Conservation (phyloP, 2,888 invertebrate genomes). For the Pristionchus japonicus region DNA sequence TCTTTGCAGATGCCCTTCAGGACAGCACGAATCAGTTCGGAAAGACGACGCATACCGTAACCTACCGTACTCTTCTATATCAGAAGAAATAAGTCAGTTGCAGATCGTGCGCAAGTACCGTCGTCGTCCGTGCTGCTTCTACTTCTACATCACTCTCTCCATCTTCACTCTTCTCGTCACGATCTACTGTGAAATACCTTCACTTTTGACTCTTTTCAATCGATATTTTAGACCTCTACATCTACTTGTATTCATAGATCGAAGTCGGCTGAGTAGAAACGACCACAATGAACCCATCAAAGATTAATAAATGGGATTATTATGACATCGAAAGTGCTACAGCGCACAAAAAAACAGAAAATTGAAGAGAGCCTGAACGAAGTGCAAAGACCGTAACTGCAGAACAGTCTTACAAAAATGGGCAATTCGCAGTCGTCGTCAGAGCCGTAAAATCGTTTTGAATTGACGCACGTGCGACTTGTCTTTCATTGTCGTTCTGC, state of each 20-base stretch:
- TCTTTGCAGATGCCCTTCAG: conserved; percentile 45
- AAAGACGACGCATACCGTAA: conserved; percentile 39
- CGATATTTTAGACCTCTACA: background rate
- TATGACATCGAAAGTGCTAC: background rate
- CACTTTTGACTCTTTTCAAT: background rate
- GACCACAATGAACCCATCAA: background rate
- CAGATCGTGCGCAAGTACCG: conserved; percentile 30
- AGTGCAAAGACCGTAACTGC: background rate
- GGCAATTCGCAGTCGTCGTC: background rate
- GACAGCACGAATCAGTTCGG: conserved; percentile 39
- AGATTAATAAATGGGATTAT: conserved; percentile 22
- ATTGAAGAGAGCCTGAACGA: no score
- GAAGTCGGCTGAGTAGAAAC: background rate
- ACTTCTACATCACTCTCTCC: conserved; percentile 14
- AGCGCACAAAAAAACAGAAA: no score
- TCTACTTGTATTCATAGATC: background rate
- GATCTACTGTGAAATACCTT: background rate
- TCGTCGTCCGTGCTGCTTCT: conserved; percentile 25
- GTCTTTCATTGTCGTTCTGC: background rate
- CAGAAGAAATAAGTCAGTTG: background rate
- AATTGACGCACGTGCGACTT: background rate
- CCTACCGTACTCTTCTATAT: background rate
- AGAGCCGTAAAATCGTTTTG: background rate
- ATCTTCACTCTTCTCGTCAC: conserved; percentile 11
- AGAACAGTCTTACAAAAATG: no score